phyloP scores from a whole-genome alignment of 2,888 invertebrate species.

The Fabriciana adippe region DNA sequence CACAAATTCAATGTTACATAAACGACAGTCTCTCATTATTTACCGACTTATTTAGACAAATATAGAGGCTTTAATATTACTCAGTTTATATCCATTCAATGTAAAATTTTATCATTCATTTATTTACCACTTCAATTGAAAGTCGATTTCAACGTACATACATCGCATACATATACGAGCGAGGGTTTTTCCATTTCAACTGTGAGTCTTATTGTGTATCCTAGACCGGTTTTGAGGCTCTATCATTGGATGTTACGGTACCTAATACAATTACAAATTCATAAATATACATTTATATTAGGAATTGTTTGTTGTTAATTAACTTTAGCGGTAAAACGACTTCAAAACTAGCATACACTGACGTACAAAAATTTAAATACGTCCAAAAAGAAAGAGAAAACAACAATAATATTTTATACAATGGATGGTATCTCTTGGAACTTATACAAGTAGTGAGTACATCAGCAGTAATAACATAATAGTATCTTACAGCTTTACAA shows the following conservation, averaged over 20 bases:
- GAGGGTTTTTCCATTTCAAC: slow-evolving; percentile 22
- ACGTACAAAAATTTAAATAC: slow-evolving; percentile 7
- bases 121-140: slow-evolving; percentile 13
- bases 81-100: slow-evolving; percentile 14
- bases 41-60: slow-evolving; percentile 15
- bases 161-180: not conserved
- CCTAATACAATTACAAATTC: slow-evolving; percentile 25
- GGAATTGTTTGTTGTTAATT: slow-evolving; percentile 29
- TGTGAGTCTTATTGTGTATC: slow-evolving; percentile 10
- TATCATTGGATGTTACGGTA: slow-evolving; percentile 18
- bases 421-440: too few species aligned
- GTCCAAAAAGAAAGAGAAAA: too few species aligned
- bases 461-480: too few species aligned
- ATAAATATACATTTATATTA: slow-evolving; percentile 23
- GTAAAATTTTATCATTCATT: slow-evolving; percentile 11
- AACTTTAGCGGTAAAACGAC: slow-evolving; percentile 31
- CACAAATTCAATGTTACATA: slow-evolving; percentile 38
- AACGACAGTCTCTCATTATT: slow-evolving; percentile 23
- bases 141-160: not conserved
- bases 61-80: slow-evolving; percentile 11
- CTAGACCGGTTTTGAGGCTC: slow-evolving; percentile 25
- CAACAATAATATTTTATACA: too few species aligned
- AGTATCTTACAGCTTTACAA: slow-evolving; percentile 12
- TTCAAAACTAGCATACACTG: slow-evolving; percentile 23
- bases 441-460: too few species aligned